These are phyloP conservation scores for Sarcoramphus papa DNA, from an alignment of 2,797 vertebrate species.

Conservation along the genomic window DNA sequence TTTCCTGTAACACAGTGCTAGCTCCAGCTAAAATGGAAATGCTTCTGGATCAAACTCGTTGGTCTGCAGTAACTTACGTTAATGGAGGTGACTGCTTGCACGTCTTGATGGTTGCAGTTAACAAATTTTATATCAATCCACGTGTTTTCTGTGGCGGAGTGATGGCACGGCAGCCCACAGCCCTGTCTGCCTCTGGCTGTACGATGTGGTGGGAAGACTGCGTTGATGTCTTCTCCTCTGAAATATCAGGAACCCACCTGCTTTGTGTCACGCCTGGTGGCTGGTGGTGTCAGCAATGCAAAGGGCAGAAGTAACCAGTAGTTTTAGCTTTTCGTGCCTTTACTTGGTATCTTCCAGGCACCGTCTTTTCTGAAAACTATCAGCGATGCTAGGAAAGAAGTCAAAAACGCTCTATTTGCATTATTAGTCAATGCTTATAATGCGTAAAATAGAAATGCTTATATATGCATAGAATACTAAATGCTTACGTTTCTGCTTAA, in stretches of 20 bases:
- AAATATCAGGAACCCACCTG: neutral
- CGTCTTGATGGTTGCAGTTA: neutral
- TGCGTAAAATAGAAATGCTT: neutral
- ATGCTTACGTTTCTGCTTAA: neutral
- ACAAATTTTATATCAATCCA: neutral
- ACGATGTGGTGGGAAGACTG: accelerated
- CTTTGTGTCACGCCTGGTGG: accelerated
- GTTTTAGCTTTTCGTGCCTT: neutral
- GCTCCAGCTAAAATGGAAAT: neutral
- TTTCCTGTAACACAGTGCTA: neutral
- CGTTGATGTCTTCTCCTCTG: neutral
- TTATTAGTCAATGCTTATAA: neutral
- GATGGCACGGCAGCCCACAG: neutral
- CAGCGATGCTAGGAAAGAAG: neutral
- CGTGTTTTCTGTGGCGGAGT: accelerated
- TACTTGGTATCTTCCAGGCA: neutral
- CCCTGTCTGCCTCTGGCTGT: neutral
- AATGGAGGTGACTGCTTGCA: neutral
- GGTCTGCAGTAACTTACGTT: neutral
- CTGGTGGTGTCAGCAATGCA: neutral
- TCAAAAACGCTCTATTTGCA: neutral
- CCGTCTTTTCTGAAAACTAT: neutral
- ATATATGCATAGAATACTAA: neutral
- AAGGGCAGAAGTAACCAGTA: neutral
- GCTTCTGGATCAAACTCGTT: neutral